Evolutionary conservation across 2,113 vertebrate genomes (phyloP).

Genomic region (Andinoacara biseriatus): DNA sequence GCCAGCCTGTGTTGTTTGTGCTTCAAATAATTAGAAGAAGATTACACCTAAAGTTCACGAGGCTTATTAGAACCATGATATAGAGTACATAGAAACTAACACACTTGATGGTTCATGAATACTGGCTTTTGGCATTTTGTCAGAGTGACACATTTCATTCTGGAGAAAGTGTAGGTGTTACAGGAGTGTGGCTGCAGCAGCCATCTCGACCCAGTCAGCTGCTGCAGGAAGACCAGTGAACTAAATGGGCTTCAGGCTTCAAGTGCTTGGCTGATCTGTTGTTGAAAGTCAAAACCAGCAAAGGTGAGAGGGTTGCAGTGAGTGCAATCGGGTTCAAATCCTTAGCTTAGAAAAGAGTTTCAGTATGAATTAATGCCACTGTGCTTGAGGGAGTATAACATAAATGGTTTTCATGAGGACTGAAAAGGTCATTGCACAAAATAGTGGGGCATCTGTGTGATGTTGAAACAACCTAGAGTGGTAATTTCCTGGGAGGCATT

Average conservation of each 20-base stretch:
- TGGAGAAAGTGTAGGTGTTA: conserved; percentile 27
- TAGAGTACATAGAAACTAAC: conserved; percentile 4
- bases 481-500: conserved; percentile 60
- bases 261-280: conserved; percentile 42
- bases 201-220: background rate
- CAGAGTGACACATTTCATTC: conserved; percentile 25
- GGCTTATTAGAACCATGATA: conserved; percentile 55
- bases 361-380: conserved; percentile 64
- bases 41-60: conserved; percentile 53
- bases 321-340: conserved; percentile 50
- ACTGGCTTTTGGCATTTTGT: conserved; percentile 61
- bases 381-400: conserved; percentile 62
- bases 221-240: conserved; percentile 19
- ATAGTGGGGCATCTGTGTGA: conserved; percentile 51
- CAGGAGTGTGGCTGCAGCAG: background rate
- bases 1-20: conserved; percentile 58
- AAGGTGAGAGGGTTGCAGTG: conserved; percentile 48
- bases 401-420: conserved; percentile 64
- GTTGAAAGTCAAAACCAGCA: conserved; percentile 30
- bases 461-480: conserved; percentile 52
- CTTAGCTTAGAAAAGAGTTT: conserved; percentile 57
- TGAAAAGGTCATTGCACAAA: conserved; percentile 73
- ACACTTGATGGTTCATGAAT: conserved; percentile 30
- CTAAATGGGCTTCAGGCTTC: conserved; percentile 48
- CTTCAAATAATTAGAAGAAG: conserved; percentile 66